These are phyloP conservation scores for Brachionichthys hirsutus DNA, from an alignment of 2,113 vertebrate genomes.

Conservation along the genomic window DNA sequence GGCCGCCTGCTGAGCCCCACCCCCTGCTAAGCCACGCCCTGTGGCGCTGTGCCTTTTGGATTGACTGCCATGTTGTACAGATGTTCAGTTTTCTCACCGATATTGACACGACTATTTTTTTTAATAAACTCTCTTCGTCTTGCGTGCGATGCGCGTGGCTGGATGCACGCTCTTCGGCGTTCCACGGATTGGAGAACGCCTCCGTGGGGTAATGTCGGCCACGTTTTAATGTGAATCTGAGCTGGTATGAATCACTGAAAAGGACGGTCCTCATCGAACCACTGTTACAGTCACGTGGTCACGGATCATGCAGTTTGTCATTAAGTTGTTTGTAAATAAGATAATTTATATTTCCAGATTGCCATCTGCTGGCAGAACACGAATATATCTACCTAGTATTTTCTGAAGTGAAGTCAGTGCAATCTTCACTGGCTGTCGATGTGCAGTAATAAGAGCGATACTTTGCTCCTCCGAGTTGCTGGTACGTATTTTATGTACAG, in stretches of 20 bases:
- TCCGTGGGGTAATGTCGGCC: slow-evolving; percentile 51
- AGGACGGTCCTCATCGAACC: slow-evolving; percentile 36
- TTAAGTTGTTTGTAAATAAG: slow-evolving; percentile 67
- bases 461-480: slow-evolving; percentile 67
- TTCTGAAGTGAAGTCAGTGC: slow-evolving; percentile 59
- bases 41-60: neutral
- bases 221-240: slow-evolving; percentile 58
- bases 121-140: slow-evolving; percentile 37
- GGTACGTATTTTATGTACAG: slow-evolving; percentile 43
- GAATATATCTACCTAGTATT: slow-evolving; percentile 80
- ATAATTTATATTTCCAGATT: slow-evolving; percentile 86
- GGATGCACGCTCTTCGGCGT: slow-evolving; percentile 43
- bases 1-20: slow-evolving; percentile 74
- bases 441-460: slow-evolving; percentile 68
- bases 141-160: slow-evolving; percentile 43
- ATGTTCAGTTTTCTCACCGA: slow-evolving; percentile 25
- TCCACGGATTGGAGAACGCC: slow-evolving; percentile 42
- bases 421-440: slow-evolving; percentile 68
- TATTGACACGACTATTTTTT: slow-evolving; percentile 33
- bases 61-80: slow-evolving; percentile 22
- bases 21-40: no score
- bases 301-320: slow-evolving; percentile 36
- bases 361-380: slow-evolving; percentile 91
- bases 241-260: slow-evolving; percentile 10
- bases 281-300: slow-evolving; percentile 48